Conservation (phyloP, 2,888 invertebrate species). For the Elysia crispata region DNA sequence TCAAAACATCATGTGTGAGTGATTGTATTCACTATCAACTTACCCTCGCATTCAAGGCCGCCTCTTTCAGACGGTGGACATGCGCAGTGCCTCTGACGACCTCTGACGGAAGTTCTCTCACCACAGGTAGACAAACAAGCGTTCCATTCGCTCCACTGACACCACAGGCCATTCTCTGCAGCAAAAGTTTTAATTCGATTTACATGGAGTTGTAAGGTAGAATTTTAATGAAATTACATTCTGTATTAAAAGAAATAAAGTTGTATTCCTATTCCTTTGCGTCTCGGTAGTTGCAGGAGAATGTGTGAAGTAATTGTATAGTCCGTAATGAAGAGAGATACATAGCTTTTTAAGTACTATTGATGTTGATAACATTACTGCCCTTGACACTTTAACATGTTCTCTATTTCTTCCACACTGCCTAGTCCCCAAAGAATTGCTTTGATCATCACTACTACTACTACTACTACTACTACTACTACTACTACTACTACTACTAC, state of each 20-base stretch:
- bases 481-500: slow-evolving; percentile 20
- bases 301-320: too few species aligned
- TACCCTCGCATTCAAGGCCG: slow-evolving; percentile 62
- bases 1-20: too few species aligned
- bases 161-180: slow-evolving; percentile 69
- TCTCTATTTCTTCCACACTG: neutral
- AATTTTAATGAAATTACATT: too few species aligned
- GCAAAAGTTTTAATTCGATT: too few species aligned
- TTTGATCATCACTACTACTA: slow-evolving; percentile 12
- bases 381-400: too few species aligned
- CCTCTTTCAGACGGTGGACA: slow-evolving; percentile 63
- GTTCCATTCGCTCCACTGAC: slow-evolving; percentile 67
- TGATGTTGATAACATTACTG: too few species aligned
- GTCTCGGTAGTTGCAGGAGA: too few species aligned
- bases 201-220: too few species aligned
- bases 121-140: slow-evolving; percentile 66
- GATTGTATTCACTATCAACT: slow-evolving; percentile 1
- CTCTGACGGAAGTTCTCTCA: slow-evolving; percentile 54
- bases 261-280: too few species aligned
- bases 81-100: slow-evolving; percentile 57
- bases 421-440: neutral
- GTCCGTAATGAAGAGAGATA: too few species aligned
- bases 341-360: too few species aligned
- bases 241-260: too few species aligned
- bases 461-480: slow-evolving; percentile 25